A percentile compares a stretch with the other conserved stretches of the same genome.
Conservation (phyloP, 2,113 vertebrate genomes). For the Mus pahari region DNA sequence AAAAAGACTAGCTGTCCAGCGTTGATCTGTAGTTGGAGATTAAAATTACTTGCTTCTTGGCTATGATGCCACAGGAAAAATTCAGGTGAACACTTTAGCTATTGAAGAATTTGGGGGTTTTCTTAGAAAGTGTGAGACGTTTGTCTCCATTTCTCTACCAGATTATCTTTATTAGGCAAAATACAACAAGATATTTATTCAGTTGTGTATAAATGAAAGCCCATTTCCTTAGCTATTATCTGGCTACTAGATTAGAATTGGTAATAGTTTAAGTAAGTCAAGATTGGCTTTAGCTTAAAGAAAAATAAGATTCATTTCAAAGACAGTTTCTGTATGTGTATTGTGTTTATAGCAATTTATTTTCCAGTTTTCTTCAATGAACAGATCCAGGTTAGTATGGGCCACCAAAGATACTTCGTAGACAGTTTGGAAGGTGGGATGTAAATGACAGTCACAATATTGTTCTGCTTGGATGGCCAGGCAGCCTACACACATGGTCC, state of each 20-base stretch:
- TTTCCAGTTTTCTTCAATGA: slow-evolving; percentile 10
- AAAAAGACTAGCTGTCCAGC: neutral
- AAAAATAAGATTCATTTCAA: neutral
- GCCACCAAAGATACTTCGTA: neutral
- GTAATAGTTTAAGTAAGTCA: neutral
- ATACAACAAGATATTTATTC: neutral
- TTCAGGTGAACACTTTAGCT: neutral
- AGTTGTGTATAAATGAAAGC: neutral
- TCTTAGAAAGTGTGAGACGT: neutral
- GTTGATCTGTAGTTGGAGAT: neutral
- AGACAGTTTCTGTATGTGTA: neutral
- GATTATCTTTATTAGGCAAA: neutral
- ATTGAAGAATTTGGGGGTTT: neutral
- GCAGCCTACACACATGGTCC: neutral
- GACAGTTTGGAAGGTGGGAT: neutral
- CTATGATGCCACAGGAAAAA: neutral
- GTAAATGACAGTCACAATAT: neutral
- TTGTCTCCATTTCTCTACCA: neutral
- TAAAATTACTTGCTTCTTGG: slow-evolving; percentile 3
- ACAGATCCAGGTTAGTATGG: neutral
- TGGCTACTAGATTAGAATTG: neutral
- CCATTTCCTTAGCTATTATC: neutral
- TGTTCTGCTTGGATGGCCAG: neutral
- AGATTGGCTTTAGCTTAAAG: slow-evolving; percentile 3
- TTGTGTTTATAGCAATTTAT: neutral